Base-by-base conservation (phyloP, 2,888 invertebrate genomes). In the Carcina quercana region DNA sequence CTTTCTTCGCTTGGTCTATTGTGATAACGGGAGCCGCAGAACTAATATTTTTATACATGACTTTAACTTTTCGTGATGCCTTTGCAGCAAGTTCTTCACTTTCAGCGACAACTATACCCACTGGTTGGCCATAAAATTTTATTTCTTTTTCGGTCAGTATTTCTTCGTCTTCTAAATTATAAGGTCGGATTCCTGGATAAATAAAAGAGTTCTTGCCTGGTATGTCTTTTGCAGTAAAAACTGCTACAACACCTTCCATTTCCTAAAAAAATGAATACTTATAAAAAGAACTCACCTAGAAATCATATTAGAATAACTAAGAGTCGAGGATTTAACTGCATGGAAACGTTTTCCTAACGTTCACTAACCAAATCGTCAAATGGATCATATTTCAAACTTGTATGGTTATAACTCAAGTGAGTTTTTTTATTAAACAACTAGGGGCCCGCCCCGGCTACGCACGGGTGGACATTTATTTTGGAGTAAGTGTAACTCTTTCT, bases 61-160 rank as follows among this genome's bases (percentile, higher is more conserved):
- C 78, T 61, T 86, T 79, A 0, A 91, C 88, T 51, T 82, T 65
- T 31, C 80, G 74, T 0, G 88, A 88, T 0, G 86, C 88, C 29
- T 69, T 56, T 6, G 78, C 73, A 0, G 91, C 90, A 5, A 86
- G 43, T 5, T 70, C 67, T 40, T 87, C 82, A 1, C 72, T 79
- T n/a, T 60, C 72, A 2, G 92, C 92, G 0, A 89, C 87, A 0
- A 93, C 70, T 11, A 93, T 75, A 0, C 91, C 93, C 5, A 92
- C 62, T 0, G 91, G 87, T 58, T 93, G 92, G 0, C 91, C 89
- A 38, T 87, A 87, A 53, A 85, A 91, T 32, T 76, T 61, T 1
- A 92, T 85, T 11, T 74, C 59, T 2, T 71, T 75, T 20, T 78
- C 80, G 12, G 86, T 88, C 14, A 88, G 69, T 25, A 87, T 72